Percentiles rank a stretch among this genome's conserved stretches.
Evolutionary conservation across 2,888 invertebrate species (phyloP).

Genomic region (Luffia ferchaultella): DNA sequence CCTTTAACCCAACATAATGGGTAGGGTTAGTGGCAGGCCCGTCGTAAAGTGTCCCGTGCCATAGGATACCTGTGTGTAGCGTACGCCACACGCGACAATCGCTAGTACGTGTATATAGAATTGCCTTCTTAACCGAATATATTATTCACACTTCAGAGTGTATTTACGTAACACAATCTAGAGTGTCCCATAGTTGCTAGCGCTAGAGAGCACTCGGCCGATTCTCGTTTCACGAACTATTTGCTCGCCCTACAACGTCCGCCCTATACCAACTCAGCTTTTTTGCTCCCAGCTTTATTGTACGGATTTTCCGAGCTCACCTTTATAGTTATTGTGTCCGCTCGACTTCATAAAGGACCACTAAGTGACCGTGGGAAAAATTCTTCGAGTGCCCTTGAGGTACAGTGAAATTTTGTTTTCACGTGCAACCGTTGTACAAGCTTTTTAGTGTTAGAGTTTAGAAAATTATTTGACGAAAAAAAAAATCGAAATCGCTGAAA

Average conservation of each 20-base stretch:
- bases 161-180: too few relatives aligned
- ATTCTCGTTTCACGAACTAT: slow-evolving; percentile 64
- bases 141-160: too few relatives aligned
- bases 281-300: slow-evolving; percentile 60
- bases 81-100: too few relatives aligned
- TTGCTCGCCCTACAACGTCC: slow-evolving; percentile 53
- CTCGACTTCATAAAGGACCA: slow-evolving; percentile 61
- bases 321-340: slow-evolving; percentile 65
- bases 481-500: too few relatives aligned
- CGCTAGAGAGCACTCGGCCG: slow-evolving; percentile 26
- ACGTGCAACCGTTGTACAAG: too few relatives aligned
- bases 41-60: slow-evolving; percentile 60
- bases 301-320: slow-evolving; percentile 60
- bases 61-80: too few relatives aligned
- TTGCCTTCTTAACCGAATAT: too few relatives aligned
- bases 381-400: neutral
- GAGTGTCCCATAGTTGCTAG: too few relatives aligned
- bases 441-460: too few relatives aligned
- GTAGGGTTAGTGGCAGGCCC: slow-evolving; percentile 60
- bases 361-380: slow-evolving; percentile 63
- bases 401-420: neutral
- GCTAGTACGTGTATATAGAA: too few relatives aligned
- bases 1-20: slow-evolving; percentile 64
- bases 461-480: too few relatives aligned
- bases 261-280: slow-evolving; percentile 39